Conservation (phyloP, 2,888 invertebrate species). For the Macaria notata region DNA sequence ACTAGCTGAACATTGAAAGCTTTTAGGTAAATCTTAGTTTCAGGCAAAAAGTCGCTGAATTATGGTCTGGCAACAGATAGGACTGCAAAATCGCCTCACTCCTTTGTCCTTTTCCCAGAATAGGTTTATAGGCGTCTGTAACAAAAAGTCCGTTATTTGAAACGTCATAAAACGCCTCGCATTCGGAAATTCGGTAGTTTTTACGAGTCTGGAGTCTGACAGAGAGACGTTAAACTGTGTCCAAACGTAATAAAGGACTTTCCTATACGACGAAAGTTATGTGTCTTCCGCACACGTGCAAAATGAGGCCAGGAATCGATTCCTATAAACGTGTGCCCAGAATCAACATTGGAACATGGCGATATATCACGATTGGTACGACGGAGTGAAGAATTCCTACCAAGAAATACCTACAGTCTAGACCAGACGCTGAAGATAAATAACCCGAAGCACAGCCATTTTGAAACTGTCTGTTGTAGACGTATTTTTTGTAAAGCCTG, state of each 20-base stretch:
- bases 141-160: conserved; percentile 54
- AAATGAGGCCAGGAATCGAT: conserved; percentile 53
- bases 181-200: conserved; percentile 58
- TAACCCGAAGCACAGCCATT: conserved; percentile 1
- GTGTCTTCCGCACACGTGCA: conserved; percentile 56
- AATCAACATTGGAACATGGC: conserved; percentile 14
- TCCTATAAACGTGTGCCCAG: conserved; percentile 18
- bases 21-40: background rate
- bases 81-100: conserved; percentile 8
- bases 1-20: background rate
- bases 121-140: conserved; percentile 32
- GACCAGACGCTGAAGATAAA: conserved; percentile 4
- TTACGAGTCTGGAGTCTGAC: conserved; percentile 72
- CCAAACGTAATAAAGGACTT: conserved; percentile 60
- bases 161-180: conserved; percentile 53
- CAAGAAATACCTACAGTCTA: conserved; percentile 2
- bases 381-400: conserved; percentile 8
- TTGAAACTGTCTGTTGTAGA: background rate
- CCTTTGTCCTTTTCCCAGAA: conserved; percentile 18
- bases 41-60: background rate
- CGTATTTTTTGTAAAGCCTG: background rate
- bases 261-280: conserved; percentile 54
- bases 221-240: conserved; percentile 66
- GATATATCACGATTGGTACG: conserved; percentile 4
- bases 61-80: background rate